Conservation (phyloP, 1,140 invertebrate genomes). For the Steinernema khuongi region DNA sequence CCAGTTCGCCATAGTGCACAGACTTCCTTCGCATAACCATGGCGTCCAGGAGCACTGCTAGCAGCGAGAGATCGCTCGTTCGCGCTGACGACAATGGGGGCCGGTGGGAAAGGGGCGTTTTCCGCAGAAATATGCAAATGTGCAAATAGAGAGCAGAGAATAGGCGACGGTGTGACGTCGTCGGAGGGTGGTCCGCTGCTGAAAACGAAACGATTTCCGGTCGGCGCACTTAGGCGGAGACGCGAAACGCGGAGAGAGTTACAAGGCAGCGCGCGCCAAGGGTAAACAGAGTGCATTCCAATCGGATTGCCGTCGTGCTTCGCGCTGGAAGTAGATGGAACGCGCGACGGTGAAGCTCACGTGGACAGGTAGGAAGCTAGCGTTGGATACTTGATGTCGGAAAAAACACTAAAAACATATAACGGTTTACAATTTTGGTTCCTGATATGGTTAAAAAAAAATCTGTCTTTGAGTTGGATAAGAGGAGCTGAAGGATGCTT, state of each 20-base stretch:
- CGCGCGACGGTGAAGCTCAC: too few relatives aligned
- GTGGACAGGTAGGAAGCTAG: too few relatives aligned
- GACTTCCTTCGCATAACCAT: constrained; percentile 11
- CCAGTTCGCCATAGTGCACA: constrained; percentile 7
- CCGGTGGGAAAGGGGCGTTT: not conserved
- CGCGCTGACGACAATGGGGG: not conserved
- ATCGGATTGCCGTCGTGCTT: too few relatives aligned
- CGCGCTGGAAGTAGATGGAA: too few relatives aligned
- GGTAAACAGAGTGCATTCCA: not conserved
- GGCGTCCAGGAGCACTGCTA: not conserved
- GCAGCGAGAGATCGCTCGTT: not conserved
- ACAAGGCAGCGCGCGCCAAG: not conserved
- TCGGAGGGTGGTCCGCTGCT: not conserved
- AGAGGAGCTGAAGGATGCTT: too few relatives aligned
- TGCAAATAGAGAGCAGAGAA: not conserved
- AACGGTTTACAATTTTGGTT: too few relatives aligned
- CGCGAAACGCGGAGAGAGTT: not conserved
- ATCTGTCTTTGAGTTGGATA: too few relatives aligned
- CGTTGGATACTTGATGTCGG: too few relatives aligned
- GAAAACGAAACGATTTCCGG: not conserved
- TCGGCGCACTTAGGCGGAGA: not conserved
- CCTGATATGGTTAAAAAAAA: too few relatives aligned
- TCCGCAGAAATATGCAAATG: constrained; percentile 14
- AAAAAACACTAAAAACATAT: too few relatives aligned
- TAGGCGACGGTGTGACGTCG: not conserved